phyloP scores from a whole-genome alignment of 2,888 invertebrate species.

The Sinopyrophorus schimmeli region DNA sequence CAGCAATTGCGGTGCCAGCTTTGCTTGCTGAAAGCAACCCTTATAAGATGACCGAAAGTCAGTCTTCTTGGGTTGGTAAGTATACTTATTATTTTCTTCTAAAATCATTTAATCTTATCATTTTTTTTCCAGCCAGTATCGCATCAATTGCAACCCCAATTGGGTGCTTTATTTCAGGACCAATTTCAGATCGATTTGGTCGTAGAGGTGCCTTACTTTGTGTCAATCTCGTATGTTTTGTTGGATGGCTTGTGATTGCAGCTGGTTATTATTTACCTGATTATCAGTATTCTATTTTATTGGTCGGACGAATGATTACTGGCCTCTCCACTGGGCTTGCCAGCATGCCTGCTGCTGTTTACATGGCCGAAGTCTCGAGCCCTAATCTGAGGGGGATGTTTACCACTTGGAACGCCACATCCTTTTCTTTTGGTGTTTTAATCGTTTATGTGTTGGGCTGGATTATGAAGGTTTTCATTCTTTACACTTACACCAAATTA shows the following conservation, averaged over 20 bases:
- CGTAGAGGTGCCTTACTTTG: slow-evolving; percentile 56
- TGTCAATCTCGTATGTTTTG: slow-evolving; percentile 56
- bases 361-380: slow-evolving; percentile 59
- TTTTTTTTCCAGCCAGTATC: slow-evolving; percentile 56
- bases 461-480: slow-evolving; percentile 52
- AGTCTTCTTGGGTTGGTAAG: slow-evolving; percentile 64
- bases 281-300: slow-evolving; percentile 48
- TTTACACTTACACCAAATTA: background rate
- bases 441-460: slow-evolving; percentile 59
- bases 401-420: slow-evolving; percentile 60
- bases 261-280: slow-evolving; percentile 46
- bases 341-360: slow-evolving; percentile 60
- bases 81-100: slow-evolving; percentile 10
- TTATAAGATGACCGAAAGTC: slow-evolving; percentile 47
- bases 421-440: slow-evolving; percentile 59
- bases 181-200: slow-evolving; percentile 59
- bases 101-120: background rate
- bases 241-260: slow-evolving; percentile 60
- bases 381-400: slow-evolving; percentile 57
- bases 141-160: slow-evolving; percentile 60
- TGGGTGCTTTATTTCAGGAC: slow-evolving; percentile 59
- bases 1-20: slow-evolving; percentile 59
- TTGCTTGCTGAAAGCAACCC: slow-evolving; percentile 49
- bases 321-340: slow-evolving; percentile 60
- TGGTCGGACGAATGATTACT: slow-evolving; percentile 57